Percentiles rank a stretch among this genome's conserved stretches.
Evolutionary conservation across 1,140 invertebrate genomes (phyloP).

Genomic region (Araneus ventricosus): DNA sequence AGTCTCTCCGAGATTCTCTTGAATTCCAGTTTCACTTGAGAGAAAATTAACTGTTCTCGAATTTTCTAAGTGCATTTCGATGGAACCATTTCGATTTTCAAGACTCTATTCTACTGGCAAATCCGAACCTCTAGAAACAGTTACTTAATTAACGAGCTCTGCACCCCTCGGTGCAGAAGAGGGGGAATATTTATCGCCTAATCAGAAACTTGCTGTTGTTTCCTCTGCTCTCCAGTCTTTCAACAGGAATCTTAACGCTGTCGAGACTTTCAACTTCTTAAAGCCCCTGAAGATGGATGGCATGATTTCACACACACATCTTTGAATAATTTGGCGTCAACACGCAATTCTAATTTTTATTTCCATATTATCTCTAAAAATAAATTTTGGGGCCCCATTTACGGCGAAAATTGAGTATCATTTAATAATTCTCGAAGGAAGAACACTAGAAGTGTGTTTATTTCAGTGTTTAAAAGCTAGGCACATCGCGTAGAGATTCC

Average conservation of each 20-base stretch:
- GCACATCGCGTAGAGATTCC: too few species aligned
- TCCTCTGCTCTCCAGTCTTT: conserved; percentile 2
- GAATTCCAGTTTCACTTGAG: conserved; percentile 40
- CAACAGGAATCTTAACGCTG: not conserved
- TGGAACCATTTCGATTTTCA: conserved; percentile 40
- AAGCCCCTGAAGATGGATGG: conserved; percentile 27
- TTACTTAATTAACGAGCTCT: conserved; percentile 38
- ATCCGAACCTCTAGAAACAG: not conserved
- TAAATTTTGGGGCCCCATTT: not conserved
- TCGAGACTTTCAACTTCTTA: not conserved
- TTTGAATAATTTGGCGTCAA: not conserved
- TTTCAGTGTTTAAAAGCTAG: not conserved
- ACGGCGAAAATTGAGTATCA: not conserved
- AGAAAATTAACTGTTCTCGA: conserved; percentile 57
- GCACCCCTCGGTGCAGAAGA: not conserved
- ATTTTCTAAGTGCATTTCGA: conserved; percentile 47
- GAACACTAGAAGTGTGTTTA: not conserved
- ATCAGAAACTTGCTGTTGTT: conserved; percentile 41
- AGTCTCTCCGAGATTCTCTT: not conserved
- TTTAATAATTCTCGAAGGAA: not conserved
- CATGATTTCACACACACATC: not conserved
- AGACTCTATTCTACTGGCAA: not conserved
- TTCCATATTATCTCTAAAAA: not conserved
- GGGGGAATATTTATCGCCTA: conserved; percentile 43
- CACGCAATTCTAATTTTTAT: conserved; percentile 9